Evolutionary conservation across 1,140 invertebrate genomes (phyloP).

Genomic region (Drosophila parabipectinata): DNA sequence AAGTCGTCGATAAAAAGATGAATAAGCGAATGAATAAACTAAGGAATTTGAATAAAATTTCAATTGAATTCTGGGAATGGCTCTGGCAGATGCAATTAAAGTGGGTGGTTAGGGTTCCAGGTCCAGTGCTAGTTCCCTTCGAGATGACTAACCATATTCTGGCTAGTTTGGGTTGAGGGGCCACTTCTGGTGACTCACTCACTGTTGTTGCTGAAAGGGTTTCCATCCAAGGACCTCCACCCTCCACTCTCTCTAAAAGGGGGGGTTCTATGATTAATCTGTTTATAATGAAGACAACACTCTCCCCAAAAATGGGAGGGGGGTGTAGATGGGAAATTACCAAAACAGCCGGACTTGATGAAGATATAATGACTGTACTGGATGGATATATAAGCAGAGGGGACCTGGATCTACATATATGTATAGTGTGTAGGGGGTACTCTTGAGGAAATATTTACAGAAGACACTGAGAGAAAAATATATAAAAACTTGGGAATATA

Average conservation of each 20-base stretch:
- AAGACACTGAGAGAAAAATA: background rate
- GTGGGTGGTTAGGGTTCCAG: slow-evolving; percentile 13
- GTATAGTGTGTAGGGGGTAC: background rate
- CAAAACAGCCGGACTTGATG: background rate
- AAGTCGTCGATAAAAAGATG: slow-evolving; percentile 45
- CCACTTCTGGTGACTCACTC: slow-evolving; percentile 32
- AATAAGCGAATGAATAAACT: slow-evolving; percentile 37
- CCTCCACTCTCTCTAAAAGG: too few species aligned
- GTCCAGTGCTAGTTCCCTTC: background rate
- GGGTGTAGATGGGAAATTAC: too few species aligned
- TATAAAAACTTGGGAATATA: too few species aligned
- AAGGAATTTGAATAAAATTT: slow-evolving; percentile 62
- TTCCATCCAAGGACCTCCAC: background rate
- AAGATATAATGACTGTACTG: slow-evolving; percentile 17
- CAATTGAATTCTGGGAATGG: slow-evolving; percentile 53
- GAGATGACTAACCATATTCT: slow-evolving; percentile 61
- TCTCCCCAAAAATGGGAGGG: background rate
- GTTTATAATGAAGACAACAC: slow-evolving; percentile 32
- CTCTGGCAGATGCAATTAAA: slow-evolving; percentile 71
- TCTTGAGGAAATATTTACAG: background rate
- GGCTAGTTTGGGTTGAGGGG: slow-evolving; percentile 5
- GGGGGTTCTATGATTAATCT: slow-evolving; percentile 26
- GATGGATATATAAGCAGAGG: slow-evolving; percentile 1
- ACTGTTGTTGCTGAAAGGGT: slow-evolving; percentile 19
- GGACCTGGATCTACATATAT: background rate